Percentiles rank a stretch among this genome's conserved stretches.
Conservation (phyloP, 2,113 vertebrate species). For the Sarotherodon lohbergeri region DNA sequence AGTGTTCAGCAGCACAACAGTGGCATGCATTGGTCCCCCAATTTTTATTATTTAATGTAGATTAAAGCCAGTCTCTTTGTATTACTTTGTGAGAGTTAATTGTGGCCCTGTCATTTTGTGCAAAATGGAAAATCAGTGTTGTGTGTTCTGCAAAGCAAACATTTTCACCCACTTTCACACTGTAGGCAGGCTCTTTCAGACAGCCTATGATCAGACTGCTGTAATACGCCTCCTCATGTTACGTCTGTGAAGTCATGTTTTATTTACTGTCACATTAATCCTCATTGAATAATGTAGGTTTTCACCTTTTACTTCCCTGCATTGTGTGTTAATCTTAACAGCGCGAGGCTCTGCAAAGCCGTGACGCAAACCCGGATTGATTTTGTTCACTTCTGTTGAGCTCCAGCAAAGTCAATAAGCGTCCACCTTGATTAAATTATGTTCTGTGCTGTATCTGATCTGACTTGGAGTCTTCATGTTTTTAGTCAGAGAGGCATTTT, state of each 20-base stretch:
- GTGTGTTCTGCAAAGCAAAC: not conserved
- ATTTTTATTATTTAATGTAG: not conserved
- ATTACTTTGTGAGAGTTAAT: not conserved
- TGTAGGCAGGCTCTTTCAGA: not conserved
- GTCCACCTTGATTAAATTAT: conserved; percentile 12
- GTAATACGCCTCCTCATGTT: not conserved
- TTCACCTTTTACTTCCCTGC: not conserved
- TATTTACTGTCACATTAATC: not conserved
- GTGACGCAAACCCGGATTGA: conserved; percentile 27
- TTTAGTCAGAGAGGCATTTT: not conserved
- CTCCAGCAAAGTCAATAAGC: conserved; percentile 21
- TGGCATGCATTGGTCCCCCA: not conserved
- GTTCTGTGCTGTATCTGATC: not conserved
- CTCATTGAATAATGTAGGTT: not conserved
- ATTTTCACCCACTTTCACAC: not conserved
- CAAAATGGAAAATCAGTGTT: not conserved
- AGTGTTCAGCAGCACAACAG: not conserved
- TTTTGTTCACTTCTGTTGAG: conserved; percentile 5
- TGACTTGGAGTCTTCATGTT: not conserved
- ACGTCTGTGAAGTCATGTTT: not conserved
- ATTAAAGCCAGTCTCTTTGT: not conserved
- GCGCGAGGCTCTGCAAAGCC: not conserved
- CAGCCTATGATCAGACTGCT: not conserved
- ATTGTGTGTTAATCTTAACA: not conserved
- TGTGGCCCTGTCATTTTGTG: not conserved